phyloP scores from a whole-genome alignment of 2,113 vertebrate species.

The Edolisoma coerulescens region DNA sequence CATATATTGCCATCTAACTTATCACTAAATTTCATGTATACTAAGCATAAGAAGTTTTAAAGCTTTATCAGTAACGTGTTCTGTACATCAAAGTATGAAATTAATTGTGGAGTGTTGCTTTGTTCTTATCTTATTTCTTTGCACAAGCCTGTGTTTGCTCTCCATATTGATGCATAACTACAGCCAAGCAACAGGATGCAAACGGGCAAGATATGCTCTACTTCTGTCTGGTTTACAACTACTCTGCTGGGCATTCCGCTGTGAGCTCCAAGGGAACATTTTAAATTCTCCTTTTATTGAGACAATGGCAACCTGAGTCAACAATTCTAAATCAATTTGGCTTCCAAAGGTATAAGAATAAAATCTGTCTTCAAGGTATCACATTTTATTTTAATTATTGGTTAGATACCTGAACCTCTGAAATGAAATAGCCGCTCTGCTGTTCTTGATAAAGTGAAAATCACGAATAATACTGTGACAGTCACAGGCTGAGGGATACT shows the following conservation, averaged over 20 bases:
- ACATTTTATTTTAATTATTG: background rate
- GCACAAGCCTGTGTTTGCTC: background rate
- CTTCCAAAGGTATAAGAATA: background rate
- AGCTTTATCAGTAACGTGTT: background rate
- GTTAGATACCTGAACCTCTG: background rate
- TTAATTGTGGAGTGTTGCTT: background rate
- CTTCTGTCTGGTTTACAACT: background rate
- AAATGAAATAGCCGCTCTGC: background rate
- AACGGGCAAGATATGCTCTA: background rate
- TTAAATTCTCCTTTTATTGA: background rate
- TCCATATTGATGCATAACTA: background rate
- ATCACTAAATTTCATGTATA: background rate
- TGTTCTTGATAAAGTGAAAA: background rate
- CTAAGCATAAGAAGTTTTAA: background rate
- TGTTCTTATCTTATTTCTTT: background rate
- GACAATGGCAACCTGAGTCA: background rate
- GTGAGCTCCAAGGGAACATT: background rate
- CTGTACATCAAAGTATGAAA: background rate
- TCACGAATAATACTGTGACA: background rate
- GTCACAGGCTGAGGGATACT: background rate
- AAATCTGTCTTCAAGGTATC: background rate
- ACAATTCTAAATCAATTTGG: background rate
- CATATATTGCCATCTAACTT: background rate
- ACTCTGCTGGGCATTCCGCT: background rate
- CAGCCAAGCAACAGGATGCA: background rate